Conservation (phyloP, 2,888 invertebrate species). For the Troides aeacus region DNA sequence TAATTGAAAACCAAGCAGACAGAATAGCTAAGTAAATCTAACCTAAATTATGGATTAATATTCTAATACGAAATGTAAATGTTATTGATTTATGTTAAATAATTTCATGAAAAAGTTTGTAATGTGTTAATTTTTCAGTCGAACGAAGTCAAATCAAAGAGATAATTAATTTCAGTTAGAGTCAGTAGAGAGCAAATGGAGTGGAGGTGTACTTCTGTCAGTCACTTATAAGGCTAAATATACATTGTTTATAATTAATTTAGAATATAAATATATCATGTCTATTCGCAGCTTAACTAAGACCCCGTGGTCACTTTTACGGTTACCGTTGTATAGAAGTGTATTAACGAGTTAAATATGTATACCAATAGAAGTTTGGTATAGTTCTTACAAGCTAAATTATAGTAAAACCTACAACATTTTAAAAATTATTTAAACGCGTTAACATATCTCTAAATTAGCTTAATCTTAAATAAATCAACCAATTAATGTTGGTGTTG, state of each 20-base stretch:
- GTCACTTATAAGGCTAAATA: slow-evolving; percentile 1
- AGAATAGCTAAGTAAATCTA: background rate
- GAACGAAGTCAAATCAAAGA: too few relatives aligned
- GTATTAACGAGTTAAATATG: background rate
- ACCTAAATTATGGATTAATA: background rate
- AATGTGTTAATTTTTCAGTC: too few relatives aligned
- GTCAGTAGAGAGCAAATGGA: background rate
- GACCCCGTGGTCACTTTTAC: background rate
- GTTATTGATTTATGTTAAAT: slow-evolving; percentile 5
- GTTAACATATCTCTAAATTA: slow-evolving; percentile 6
- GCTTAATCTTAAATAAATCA: slow-evolving; percentile 16
- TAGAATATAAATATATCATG: slow-evolving; percentile 15
- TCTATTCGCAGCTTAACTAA: background rate
- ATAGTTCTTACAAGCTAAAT: slow-evolving; percentile 16
- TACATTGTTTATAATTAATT: slow-evolving; percentile 9
- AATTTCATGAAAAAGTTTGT: slow-evolving; percentile 22
- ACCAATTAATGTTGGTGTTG: slow-evolving; percentile 8
- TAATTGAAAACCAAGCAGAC: background rate
- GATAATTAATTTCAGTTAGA: too few relatives aligned
- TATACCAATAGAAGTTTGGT: slow-evolving; percentile 4
- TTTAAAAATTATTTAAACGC: slow-evolving; percentile 21
- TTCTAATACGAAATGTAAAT: background rate
- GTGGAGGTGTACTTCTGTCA: background rate
- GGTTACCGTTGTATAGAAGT: slow-evolving; percentile 2
- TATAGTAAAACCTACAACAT: slow-evolving; percentile 18